A percentile compares a stretch with the other conserved stretches of the same genome.
Conservation (phyloP, 2,797 vertebrate species). For the Sebastes iracundus region DNA sequence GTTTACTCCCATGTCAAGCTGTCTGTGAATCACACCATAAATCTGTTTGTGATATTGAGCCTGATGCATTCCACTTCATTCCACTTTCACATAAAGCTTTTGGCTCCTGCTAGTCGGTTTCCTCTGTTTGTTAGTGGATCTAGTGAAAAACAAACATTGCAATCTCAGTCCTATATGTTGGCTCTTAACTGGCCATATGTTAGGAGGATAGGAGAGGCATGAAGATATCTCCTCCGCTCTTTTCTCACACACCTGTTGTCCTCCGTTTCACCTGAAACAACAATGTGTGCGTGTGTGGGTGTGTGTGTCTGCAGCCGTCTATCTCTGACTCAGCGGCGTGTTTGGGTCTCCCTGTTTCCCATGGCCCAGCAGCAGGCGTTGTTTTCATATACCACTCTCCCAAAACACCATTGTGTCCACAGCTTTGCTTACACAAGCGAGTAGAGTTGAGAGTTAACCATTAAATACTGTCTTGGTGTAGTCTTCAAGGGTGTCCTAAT, state of each 20-base stretch:
- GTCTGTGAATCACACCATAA: conserved; percentile 15
- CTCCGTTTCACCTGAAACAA: conserved; percentile 72
- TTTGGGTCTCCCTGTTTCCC: conserved; percentile 65
- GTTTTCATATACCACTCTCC: conserved; percentile 67
- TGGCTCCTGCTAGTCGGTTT: neutral
- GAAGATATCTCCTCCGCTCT: conserved; percentile 15
- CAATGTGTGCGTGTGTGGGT: conserved; percentile 30
- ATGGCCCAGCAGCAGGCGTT: conserved; percentile 66
- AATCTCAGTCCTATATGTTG: neutral
- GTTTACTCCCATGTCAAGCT: conserved; percentile 25
- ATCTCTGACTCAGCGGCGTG: conserved; percentile 56
- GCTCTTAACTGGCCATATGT: conserved; percentile 11
- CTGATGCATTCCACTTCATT: neutral
- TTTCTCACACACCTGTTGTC: conserved; percentile 73
- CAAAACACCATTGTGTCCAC: conserved; percentile 72
- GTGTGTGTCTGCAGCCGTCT: conserved; percentile 28
- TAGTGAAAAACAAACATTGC: neutral
- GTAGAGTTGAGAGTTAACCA: conserved; percentile 28
- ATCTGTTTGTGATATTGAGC: neutral
- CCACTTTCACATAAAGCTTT: neutral
- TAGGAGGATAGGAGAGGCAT: neutral
- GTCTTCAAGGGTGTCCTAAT: conserved; percentile 26
- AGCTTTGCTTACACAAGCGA: conserved; percentile 66
- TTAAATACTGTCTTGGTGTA: conserved; percentile 35
- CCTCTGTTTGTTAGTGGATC: conserved; percentile 9